These are phyloP conservation scores for Tragelaphus eurycerus DNA, from an alignment of 2,797 vertebrate genomes.

Conservation along the genomic window DNA sequence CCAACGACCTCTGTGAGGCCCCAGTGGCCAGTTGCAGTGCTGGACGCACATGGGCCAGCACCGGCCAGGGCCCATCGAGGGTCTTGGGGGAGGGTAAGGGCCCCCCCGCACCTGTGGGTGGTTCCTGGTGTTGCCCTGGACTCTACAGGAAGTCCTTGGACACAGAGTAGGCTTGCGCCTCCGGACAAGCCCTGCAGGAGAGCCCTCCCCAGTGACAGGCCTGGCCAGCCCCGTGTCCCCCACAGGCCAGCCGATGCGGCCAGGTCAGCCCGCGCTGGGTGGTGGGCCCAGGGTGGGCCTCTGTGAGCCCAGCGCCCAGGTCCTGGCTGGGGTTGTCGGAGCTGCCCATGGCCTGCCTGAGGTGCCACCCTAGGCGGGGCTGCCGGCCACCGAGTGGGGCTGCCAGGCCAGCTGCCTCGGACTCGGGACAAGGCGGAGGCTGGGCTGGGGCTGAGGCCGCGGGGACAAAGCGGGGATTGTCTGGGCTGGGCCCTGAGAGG, in stretches of 20 bases:
- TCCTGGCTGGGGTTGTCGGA: rapidly evolving
- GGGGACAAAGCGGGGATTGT: slow-evolving; percentile 83
- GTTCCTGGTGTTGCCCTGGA: background rate
- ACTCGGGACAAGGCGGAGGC: slow-evolving; percentile 66
- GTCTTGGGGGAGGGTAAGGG: background rate
- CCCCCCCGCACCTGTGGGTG: too few relatives aligned
- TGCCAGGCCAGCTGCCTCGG: slow-evolving; percentile 57
- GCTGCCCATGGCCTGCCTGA: background rate
- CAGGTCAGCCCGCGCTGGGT: rapidly evolving
- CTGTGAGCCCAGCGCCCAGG: background rate
- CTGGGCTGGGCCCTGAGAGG: slow-evolving; percentile 49
- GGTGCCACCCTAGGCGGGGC: slow-evolving; percentile 51
- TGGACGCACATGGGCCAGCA: rapidly evolving
- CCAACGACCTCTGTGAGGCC: too few relatives aligned
- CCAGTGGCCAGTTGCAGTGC: rapidly evolving
- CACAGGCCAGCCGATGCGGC: background rate
- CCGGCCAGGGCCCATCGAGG: background rate
- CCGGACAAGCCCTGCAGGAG: rapidly evolving
- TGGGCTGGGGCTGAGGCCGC: slow-evolving; percentile 49
- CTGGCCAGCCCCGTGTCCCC: rapidly evolving
- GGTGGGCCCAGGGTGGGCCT: background rate
- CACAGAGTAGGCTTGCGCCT: too few relatives aligned
- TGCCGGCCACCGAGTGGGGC: slow-evolving; percentile 27
- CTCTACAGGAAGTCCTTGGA: background rate
- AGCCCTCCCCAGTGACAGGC: background rate